These are phyloP conservation scores for Chelonia mydas DNA, from an alignment of 2,797 vertebrate species.

Conservation along the genomic window DNA sequence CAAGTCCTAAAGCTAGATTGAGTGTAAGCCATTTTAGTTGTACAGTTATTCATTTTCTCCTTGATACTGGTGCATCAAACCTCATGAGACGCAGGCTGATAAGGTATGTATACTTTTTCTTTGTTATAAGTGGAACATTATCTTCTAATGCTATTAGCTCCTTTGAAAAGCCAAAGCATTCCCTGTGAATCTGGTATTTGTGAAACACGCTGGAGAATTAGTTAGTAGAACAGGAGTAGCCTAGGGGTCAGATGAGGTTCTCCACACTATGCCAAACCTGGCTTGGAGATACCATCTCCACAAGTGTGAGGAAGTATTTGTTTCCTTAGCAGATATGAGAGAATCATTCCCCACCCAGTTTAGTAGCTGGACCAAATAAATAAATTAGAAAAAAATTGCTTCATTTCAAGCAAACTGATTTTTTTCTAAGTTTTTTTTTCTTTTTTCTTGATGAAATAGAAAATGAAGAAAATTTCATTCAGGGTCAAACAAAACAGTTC, in stretches of 20 bases:
- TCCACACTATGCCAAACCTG: fast-evolving
- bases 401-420: no score
- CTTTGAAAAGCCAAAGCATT: slow-evolving; percentile 11
- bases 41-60: slow-evolving; percentile 33
- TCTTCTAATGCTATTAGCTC: slow-evolving; percentile 23
- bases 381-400: no score
- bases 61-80: slow-evolving; percentile 7
- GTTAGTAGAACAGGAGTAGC: neutral
- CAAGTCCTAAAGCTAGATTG: neutral
- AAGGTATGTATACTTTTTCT: slow-evolving; percentile 33
- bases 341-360: neutral
- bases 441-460: neutral
- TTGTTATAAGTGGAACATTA: slow-evolving; percentile 14
- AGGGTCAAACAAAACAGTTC: neutral
- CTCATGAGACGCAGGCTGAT: neutral
- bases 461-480: neutral
- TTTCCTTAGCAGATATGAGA: no score
- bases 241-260: neutral
- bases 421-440: no score
- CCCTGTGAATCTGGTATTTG: neutral
- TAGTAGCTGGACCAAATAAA: no score
- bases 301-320: neutral
- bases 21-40: neutral
- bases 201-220: neutral
- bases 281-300: neutral